Conservation (phyloP, 1,140 invertebrate genomes). For the Gonioctena quinquepunctata region DNA sequence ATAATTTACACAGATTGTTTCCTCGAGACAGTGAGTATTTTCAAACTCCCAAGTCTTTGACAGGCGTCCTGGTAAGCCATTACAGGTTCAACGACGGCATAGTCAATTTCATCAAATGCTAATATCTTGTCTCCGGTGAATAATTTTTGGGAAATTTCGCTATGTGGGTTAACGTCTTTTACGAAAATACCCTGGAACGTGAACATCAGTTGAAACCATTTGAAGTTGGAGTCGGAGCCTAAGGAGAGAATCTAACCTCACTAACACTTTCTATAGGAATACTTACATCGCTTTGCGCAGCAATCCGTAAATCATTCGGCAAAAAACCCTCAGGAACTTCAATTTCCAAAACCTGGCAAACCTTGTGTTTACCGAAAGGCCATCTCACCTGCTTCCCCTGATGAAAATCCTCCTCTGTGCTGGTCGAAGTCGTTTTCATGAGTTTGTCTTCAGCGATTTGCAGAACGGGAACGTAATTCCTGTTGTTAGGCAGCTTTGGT, state of each 20-base stretch:
- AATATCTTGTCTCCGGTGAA: conserved; percentile 49
- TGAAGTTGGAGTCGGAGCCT: too few species aligned
- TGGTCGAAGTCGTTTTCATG: conserved; percentile 20
- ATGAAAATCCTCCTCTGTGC: conserved; percentile 18
- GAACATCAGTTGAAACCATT: too few species aligned
- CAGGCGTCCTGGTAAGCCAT: conserved; percentile 47
- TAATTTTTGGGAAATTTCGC: conserved; percentile 48
- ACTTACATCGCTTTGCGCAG: conserved; percentile 41
- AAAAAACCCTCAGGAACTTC: conserved; percentile 31
- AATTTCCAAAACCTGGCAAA: conserved; percentile 42
- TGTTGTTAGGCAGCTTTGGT: conserved; percentile 37
- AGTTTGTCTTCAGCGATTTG: conserved; percentile 19
- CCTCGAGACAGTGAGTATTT: conserved; percentile 39
- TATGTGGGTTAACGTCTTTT: conserved; percentile 46
- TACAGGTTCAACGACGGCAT: conserved; percentile 47
- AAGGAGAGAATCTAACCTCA: too few species aligned
- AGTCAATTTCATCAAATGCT: conserved; percentile 50
- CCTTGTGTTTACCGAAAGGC: conserved; percentile 42
- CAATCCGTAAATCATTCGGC: conserved; percentile 38
- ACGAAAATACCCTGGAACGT: conserved; percentile 51
- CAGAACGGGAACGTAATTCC: conserved; percentile 24
- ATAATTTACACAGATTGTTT: conserved; percentile 24
- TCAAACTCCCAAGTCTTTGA: conserved; percentile 37
- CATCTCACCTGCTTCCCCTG: conserved; percentile 24
- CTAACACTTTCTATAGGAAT: too few species aligned